Percentiles rank a stretch among this genome's conserved stretches.
Evolutionary conservation across 2,888 invertebrate genomes (phyloP).

Genomic region (Thera britannica): DNA sequence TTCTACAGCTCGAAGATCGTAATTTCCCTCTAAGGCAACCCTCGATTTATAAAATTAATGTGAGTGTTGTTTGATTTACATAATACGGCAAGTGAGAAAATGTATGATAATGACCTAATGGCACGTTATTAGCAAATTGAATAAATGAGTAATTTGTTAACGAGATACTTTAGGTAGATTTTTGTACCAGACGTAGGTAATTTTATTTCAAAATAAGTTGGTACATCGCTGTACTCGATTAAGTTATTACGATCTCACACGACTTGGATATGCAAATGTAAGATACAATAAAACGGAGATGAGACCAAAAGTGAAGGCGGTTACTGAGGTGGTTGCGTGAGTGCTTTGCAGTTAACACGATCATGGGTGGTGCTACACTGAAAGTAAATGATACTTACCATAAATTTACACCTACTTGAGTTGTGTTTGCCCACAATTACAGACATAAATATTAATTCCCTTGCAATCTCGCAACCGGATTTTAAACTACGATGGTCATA

Average conservation of each 20-base stretch:
- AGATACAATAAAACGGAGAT: constrained; percentile 35
- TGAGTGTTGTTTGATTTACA: background rate
- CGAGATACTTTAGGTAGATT: too few relatives aligned
- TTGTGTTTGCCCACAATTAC: background rate
- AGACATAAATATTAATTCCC: background rate
- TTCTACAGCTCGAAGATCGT: background rate
- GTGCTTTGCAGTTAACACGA: constrained; percentile 25
- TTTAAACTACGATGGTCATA: background rate
- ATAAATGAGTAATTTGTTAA: too few relatives aligned
- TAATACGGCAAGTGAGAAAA: too few relatives aligned
- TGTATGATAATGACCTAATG: too few relatives aligned
- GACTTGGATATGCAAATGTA: constrained; percentile 23
- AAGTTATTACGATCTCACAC: constrained; percentile 23
- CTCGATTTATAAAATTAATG: background rate
- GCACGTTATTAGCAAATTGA: too few relatives aligned
- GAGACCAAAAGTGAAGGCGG: constrained; percentile 44
- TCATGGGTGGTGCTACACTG: constrained; percentile 24
- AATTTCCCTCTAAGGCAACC: background rate
- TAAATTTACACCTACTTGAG: constrained; percentile 17
- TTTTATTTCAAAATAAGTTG: too few relatives aligned
- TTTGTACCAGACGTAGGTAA: too few relatives aligned
- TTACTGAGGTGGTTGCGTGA: constrained; percentile 31
- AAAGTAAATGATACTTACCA: constrained; percentile 21
- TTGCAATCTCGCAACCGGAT: background rate
- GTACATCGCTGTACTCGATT: constrained; percentile 7